Evolutionary conservation across 2,888 invertebrate genomes (phyloP), one percentile per base, ranked within the genome.

Genomic region (Campoletis raptor): DNA sequence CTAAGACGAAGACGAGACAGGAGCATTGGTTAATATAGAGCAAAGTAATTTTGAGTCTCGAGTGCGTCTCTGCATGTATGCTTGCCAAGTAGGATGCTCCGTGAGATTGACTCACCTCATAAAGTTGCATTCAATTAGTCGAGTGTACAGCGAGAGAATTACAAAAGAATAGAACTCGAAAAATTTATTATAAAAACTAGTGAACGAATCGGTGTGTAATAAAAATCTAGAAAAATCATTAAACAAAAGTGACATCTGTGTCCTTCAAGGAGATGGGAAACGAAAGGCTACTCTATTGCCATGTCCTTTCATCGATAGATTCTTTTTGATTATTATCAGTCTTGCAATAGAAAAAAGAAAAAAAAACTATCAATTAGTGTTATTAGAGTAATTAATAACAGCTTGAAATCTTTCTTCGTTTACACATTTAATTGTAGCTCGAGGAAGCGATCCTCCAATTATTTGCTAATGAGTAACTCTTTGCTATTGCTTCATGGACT

Each of bases 381-480:
- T 15, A 30, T 24, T 15, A 24, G 3, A 7, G 12, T 12, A 30
- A 30, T 12, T 15, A 12, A 30, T 30, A 6, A 10, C 5, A 24
- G 24, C 7, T 15, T 12, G 0, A 30, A 61, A 61, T 1, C 12
- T 30, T 70, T 52, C 48, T 77, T 42, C 64, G 36, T 36, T n/a
- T 12, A 21, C 36, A 48, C 10, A 42, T 48, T 64, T 61, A 12
- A 18, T 12, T 42, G 42, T 45, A 18, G 76, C 42, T 64, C 73
- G 12, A 18, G 5, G 45, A 42, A 85, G 73, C 82, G 72, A 86
- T 82, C 61, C 66, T 70, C 81, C 72, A 83, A 86, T 86, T 88
- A 85, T 88, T 85, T 81, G 66, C n/a, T 64, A 83, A 81, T 83
- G 86, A 78, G 86, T 77, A 77, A 57, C 64, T 45, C 66, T 45